Conservation (phyloP, 2,888 invertebrate species). For the Drosophila neonasuta region DNA sequence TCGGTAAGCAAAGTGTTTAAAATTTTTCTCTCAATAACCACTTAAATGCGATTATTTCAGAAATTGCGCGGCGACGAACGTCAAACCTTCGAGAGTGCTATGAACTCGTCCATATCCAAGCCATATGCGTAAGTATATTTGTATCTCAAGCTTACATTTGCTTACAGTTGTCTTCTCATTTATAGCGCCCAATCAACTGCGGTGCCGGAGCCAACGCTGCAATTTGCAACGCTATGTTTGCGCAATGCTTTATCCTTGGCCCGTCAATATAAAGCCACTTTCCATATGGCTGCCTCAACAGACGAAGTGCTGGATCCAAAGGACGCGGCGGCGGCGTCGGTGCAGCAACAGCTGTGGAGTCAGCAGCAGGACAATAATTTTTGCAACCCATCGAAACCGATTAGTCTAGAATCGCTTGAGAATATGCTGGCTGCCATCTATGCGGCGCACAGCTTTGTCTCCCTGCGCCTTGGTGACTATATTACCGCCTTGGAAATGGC, state of each 20-base stretch:
- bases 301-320: slow-evolving; percentile 58
- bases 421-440: slow-evolving; percentile 87
- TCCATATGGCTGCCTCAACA: slow-evolving; percentile 47
- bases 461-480: slow-evolving; percentile 92
- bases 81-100: slow-evolving; percentile 33
- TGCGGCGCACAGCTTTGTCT: slow-evolving; percentile 91
- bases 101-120: slow-evolving; percentile 34
- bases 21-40: background rate
- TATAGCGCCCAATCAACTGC: slow-evolving; percentile 87
- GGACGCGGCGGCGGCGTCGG: slow-evolving; percentile 23
- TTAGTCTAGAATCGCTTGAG: slow-evolving; percentile 85
- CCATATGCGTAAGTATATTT: slow-evolving; percentile 67
- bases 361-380: slow-evolving; percentile 83
- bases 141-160: background rate
- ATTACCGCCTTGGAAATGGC: slow-evolving; percentile 90
- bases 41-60: slow-evolving; percentile 21
- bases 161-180: background rate
- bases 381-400: slow-evolving; percentile 85
- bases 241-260: slow-evolving; percentile 87
- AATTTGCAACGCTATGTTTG: slow-evolving; percentile 94
- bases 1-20: slow-evolving; percentile 78
- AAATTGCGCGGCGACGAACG: slow-evolving; percentile 57
- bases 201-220: slow-evolving; percentile 92
- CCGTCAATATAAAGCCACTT: slow-evolving; percentile 65
- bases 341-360: slow-evolving; percentile 64